These are phyloP conservation scores for Cinclus cinclus DNA, from an alignment of 2,113 vertebrate species.

Conservation along the genomic window DNA sequence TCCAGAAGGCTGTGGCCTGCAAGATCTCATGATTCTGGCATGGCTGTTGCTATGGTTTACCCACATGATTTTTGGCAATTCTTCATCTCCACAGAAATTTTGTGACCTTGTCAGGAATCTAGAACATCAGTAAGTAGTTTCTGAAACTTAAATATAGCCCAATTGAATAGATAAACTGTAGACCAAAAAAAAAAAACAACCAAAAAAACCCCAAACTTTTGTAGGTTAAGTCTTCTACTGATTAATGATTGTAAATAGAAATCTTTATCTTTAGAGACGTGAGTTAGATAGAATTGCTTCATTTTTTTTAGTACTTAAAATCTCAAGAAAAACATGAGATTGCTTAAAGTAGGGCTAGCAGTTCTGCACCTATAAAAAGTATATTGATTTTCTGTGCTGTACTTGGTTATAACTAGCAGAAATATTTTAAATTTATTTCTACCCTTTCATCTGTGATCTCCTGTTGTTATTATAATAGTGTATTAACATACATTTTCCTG, in stretches of 20 bases:
- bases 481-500: slow-evolving; percentile 51
- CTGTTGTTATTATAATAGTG: background rate
- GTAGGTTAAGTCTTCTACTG: background rate
- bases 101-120: background rate
- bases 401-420: background rate
- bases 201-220: background rate
- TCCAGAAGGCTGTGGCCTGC: background rate
- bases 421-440: background rate
- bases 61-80: background rate
- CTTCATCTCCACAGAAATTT: background rate
- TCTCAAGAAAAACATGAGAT: background rate
- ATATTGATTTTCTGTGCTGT: background rate
- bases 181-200: background rate
- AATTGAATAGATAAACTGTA: background rate
- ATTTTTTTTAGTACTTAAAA: background rate
- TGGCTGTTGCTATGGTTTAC: background rate
- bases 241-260: background rate
- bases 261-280: background rate
- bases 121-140: background rate
- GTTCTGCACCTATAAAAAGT: background rate
- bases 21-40: background rate
- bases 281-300: background rate
- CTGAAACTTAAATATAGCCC: background rate
- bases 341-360: background rate
- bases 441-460: background rate